These are phyloP conservation scores for Anhinga rufa DNA, from an alignment of 2,113 vertebrate species.

Conservation along the genomic window DNA sequence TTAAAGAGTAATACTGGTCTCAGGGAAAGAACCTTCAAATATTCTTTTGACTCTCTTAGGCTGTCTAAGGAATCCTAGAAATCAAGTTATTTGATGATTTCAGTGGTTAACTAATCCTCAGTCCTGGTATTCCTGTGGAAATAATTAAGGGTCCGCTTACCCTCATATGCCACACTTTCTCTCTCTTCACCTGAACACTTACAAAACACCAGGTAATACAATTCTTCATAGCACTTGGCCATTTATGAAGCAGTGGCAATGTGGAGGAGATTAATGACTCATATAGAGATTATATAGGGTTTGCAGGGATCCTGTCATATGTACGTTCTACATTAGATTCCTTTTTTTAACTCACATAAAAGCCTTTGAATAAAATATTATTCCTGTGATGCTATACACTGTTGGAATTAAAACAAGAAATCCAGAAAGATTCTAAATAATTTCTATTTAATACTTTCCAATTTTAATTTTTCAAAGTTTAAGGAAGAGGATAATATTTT, in stretches of 20 bases:
- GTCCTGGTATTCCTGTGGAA: background rate
- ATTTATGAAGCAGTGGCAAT: background rate
- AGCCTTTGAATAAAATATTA: background rate
- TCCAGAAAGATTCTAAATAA: background rate
- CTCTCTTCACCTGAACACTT: background rate
- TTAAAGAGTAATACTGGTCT: background rate
- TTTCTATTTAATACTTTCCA: background rate
- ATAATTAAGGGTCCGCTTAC: background rate
- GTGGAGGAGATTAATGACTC: background rate
- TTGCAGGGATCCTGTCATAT: background rate
- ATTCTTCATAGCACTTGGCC: background rate
- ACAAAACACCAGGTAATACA: background rate
- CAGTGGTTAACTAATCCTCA: background rate
- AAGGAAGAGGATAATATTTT: background rate
- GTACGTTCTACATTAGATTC: background rate
- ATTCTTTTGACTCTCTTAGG: background rate
- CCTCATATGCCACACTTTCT: rapidly evolving
- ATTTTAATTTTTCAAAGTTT: background rate
- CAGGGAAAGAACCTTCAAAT: background rate
- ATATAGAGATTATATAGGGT: background rate
- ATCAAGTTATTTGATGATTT: background rate
- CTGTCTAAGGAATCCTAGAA: background rate
- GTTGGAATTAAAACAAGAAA: background rate
- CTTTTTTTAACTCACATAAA: background rate
- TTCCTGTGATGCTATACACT: background rate